A percentile compares a stretch with the other conserved stretches of the same genome.
These are phyloP conservation scores for Zoanthus sociatus DNA, from an alignment of 92 coral and sea anemone genomes.

Conservation along the genomic window DNA sequence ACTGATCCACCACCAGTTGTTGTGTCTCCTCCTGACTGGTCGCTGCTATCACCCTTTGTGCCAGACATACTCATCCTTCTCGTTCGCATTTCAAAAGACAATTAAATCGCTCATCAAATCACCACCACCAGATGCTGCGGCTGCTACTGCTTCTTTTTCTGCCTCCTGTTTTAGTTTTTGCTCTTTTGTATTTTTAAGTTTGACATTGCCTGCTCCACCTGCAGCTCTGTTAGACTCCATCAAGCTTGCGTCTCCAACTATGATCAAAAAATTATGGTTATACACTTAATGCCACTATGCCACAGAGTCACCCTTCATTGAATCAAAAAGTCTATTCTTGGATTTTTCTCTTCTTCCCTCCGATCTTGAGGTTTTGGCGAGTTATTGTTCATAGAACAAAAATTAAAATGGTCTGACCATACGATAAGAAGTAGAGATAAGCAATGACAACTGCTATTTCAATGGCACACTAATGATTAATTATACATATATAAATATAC, in stretches of 20 bases:
- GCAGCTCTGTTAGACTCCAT: slow-evolving; percentile 97
- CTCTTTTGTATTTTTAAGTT: slow-evolving; percentile 84
- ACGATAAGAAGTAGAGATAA: too few relatives aligned
- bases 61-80: slow-evolving; percentile 97
- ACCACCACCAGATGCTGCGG: slow-evolving; percentile 84
- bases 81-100: slow-evolving; percentile 88
- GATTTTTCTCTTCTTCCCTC: too few relatives aligned
- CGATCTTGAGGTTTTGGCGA: too few relatives aligned
- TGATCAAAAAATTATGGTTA: not conserved
- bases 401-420: too few relatives aligned
- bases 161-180: slow-evolving; percentile 90
- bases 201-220: slow-evolving; percentile 92
- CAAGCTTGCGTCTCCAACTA: slow-evolving; percentile 86
- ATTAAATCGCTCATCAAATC: slow-evolving; percentile 95
- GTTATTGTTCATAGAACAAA: too few relatives aligned
- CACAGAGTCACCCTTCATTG: too few relatives aligned
- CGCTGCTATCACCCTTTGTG: slow-evolving; percentile 76
- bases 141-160: slow-evolving; percentile 88
- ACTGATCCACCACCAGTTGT: slow-evolving; percentile 91
- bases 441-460: too few relatives aligned
- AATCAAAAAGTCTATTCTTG: too few relatives aligned
- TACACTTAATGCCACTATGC: too few relatives aligned
- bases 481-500: too few relatives aligned
- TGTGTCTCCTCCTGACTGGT: slow-evolving; percentile 59
- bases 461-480: too few relatives aligned